Percentiles rank a stretch among this genome's conserved stretches.
Evolutionary conservation across 2,113 vertebrate species (phyloP).

Genomic region (Ictalurus punctatus): DNA sequence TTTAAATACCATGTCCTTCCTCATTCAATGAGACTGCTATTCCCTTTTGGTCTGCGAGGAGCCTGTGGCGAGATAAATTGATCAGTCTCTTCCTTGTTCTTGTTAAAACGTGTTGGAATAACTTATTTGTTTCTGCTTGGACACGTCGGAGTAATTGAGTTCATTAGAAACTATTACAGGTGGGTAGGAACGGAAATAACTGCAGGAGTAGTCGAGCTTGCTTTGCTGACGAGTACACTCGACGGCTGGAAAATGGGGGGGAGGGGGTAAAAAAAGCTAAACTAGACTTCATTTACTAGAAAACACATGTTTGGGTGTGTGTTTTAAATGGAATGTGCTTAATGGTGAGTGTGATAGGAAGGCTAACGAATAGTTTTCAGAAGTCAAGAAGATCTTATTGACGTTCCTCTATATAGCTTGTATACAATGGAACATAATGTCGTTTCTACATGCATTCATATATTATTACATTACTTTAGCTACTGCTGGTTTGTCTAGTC

Average conservation of each 20-base stretch:
- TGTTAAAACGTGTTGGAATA: not conserved
- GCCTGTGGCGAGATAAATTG: not conserved
- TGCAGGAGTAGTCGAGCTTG: not conserved
- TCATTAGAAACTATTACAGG: not conserved
- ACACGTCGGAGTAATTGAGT: not conserved
- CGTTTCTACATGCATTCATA: not conserved
- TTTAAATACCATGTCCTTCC: not conserved
- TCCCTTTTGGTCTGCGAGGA: not conserved
- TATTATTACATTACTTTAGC: not conserved
- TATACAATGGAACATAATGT: no score
- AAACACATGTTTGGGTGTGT: not conserved
- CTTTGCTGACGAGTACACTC: not conserved
- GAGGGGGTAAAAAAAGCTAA: no score
- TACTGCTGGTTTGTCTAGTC: not conserved
- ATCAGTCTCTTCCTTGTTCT: not conserved
- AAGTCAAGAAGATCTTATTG: not conserved
- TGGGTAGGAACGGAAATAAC: not conserved
- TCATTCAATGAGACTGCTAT: not conserved
- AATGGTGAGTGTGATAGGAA: not conserved
- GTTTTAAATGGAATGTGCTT: not conserved
- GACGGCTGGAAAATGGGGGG: not conserved
- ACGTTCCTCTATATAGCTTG: no score
- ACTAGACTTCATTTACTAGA: not conserved
- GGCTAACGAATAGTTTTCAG: not conserved
- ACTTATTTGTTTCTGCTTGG: not conserved